Evolutionary conservation across 2,113 vertebrate species (phyloP), one percentile per base, ranked within the genome.

Genomic region (Ictalurus furcatus): DNA sequence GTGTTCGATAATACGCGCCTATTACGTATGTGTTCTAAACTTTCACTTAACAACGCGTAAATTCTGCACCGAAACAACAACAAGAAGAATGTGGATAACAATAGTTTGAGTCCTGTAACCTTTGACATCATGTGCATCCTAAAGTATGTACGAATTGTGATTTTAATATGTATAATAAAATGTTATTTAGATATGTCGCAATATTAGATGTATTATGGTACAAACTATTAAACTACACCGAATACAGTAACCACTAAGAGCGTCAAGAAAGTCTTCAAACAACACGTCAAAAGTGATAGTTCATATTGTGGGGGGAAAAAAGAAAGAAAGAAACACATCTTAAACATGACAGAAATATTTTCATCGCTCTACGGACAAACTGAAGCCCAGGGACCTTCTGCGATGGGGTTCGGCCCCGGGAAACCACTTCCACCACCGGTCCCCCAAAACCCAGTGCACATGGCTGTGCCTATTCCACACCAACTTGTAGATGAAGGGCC

Each of bases 271-370:
- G 54, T 88, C 56, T 34, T 61, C 34, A 6, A 9, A 54, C 3
- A 28, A 16, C 16, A 74, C 21, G 28, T 84, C 44, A 34, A 37
- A 48, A n/a, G 19, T 56, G 4, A 19, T 37, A 28, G 6, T 34
- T 73, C 6, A 16, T 74, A 2, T 54, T 76, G 23, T 6, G 48
- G 48, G 48, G 48, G 9, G 48, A 9, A 48, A 48, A 48, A 48
- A 52, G 48, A 52, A 52, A 9, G 9, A 17, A 25, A 69, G 40
- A 59, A 56, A 11, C 19, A 37, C 30, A 48, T 52, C 17, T 76
- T 65, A 6, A 78, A 61, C 59, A 97, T 96, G 94, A 97, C 97
- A 94, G 98, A 98, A 95, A 97, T 97, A 93, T 98, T 97, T 94
- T 96, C 97, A 16, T 97, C 96, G 73, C 93, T 98, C 17, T 98